A percentile compares a stretch with the other conserved stretches of the same genome.
Conservation (phyloP, 1,140 invertebrate species). For the Drosophila ercepeae region DNA sequence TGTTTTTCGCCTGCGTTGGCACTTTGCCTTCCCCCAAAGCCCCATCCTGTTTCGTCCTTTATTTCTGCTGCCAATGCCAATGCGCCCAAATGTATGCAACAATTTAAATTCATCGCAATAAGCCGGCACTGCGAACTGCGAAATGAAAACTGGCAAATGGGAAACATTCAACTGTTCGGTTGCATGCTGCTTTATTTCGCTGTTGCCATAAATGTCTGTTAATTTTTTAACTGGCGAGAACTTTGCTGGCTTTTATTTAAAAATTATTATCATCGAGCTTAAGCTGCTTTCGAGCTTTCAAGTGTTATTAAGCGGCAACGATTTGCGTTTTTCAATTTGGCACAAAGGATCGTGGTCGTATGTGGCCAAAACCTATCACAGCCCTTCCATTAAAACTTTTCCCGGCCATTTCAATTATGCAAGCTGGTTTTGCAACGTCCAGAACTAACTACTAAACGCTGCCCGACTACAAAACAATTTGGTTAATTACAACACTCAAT, state of each 20-base stretch:
- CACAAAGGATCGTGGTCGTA: not conserved
- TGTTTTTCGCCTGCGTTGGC: slow-evolving; percentile 48
- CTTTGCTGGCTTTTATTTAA: slow-evolving; percentile 25
- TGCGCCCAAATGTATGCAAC: slow-evolving; percentile 69
- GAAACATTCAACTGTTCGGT: slow-evolving; percentile 19
- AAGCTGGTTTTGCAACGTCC: not conserved
- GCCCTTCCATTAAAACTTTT: slow-evolving; percentile 38
- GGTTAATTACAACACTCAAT: slow-evolving; percentile 64
- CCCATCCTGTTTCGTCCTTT: slow-evolving; percentile 4
- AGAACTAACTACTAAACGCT: slow-evolving; percentile 22
- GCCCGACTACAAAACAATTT: slow-evolving; percentile 62
- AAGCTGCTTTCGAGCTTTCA: slow-evolving; percentile 48
- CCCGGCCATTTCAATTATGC: slow-evolving; percentile 6
- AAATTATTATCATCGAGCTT: slow-evolving; percentile 41
- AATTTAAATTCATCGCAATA: slow-evolving; percentile 82
- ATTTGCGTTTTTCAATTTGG: slow-evolving; percentile 20
- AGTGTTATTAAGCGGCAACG: slow-evolving; percentile 41
- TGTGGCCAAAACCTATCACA: not conserved
- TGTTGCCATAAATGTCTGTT: slow-evolving; percentile 65
- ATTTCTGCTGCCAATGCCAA: slow-evolving; percentile 26
- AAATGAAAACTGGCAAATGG: slow-evolving; percentile 50
- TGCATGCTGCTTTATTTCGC: slow-evolving; percentile 18
- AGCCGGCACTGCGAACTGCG: slow-evolving; percentile 42
- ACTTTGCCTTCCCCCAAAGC: slow-evolving; percentile 13
- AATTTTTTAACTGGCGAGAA: slow-evolving; percentile 57